Percentiles rank a stretch among this genome's conserved stretches.
phyloP scores from a whole-genome alignment of 2,113 vertebrate species.

The Carettochelys insculpta region DNA sequence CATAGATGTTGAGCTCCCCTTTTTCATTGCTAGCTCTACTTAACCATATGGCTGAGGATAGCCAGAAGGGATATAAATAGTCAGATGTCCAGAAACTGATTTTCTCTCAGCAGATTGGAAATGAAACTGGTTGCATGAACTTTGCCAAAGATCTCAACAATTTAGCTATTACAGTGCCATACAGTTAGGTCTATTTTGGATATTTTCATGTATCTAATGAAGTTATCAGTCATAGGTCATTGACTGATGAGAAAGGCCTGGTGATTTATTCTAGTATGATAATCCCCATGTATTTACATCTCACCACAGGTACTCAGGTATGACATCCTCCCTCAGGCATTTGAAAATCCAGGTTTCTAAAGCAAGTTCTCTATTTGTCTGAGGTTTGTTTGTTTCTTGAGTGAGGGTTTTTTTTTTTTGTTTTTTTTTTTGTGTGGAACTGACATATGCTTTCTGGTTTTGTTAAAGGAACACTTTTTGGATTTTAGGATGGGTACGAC shows the following conservation, averaged over 20 bases:
- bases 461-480: constrained; percentile 19
- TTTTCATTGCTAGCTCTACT: constrained; percentile 18
- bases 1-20: not conserved
- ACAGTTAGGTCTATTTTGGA: not conserved
- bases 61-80: not conserved
- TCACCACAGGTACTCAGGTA: constrained; percentile 40
- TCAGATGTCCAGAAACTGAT: constrained; percentile 21
- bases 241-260: fast-evolving
- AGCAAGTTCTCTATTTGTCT: not conserved
- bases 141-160: constrained; percentile 12
- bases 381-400: not conserved
- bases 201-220: not conserved
- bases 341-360: not conserved
- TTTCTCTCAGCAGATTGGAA: constrained; percentile 14
- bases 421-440: no score
- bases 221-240: not conserved
- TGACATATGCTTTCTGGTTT: constrained; percentile 8
- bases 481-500: constrained; percentile 37
- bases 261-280: not conserved
- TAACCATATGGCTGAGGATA: constrained; percentile 8
- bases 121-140: constrained; percentile 19
- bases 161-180: constrained; percentile 1
- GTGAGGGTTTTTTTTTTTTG: constrained; percentile 20
- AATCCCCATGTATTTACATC: not conserved
- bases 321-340: constrained; percentile 58